Percentiles rank a stretch among this genome's conserved stretches.
These are phyloP conservation scores for Malthinus seriepunctatus DNA, from an alignment of 2,888 invertebrate genomes.

Conservation along the genomic window DNA sequence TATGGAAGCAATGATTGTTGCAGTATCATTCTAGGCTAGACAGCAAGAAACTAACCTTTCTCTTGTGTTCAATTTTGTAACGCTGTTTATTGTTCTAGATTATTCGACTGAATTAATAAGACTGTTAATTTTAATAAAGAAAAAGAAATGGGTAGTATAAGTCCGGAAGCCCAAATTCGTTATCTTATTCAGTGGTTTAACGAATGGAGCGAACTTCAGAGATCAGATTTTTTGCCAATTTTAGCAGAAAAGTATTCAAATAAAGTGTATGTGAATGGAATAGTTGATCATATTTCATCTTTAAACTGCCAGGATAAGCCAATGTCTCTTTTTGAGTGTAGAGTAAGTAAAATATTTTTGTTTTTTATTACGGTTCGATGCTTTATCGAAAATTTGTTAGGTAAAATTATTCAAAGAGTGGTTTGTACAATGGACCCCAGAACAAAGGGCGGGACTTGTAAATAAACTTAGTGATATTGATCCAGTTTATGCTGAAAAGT, in stretches of 20 bases:
- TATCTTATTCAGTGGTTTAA: slow-evolving; percentile 86
- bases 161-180: slow-evolving; percentile 74
- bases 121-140: slow-evolving; percentile 5
- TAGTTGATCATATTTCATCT: slow-evolving; percentile 69
- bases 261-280: slow-evolving; percentile 70
- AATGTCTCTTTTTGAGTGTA: slow-evolving; percentile 80
- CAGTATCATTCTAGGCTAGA: slow-evolving; percentile 37
- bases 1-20: slow-evolving; percentile 26
- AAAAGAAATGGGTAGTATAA: slow-evolving; percentile 52
- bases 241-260: slow-evolving; percentile 68
- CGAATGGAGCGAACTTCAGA: slow-evolving; percentile 87
- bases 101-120: slow-evolving; percentile 9
- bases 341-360: slow-evolving; percentile 59
- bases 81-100: slow-evolving; percentile 22
- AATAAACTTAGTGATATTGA: slow-evolving; percentile 73
- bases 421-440: slow-evolving; percentile 77
- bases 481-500: slow-evolving; percentile 70
- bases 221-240: slow-evolving; percentile 80
- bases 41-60: slow-evolving; percentile 33
- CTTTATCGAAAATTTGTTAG: slow-evolving; percentile 51
- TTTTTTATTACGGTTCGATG: slow-evolving; percentile 1
- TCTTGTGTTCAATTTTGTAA: slow-evolving; percentile 33
- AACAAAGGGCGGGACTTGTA: slow-evolving; percentile 71
- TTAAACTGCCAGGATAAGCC: slow-evolving; percentile 75
- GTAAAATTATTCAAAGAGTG: slow-evolving; percentile 84